These are phyloP conservation scores for Toxonevra muliebris DNA, from an alignment of 2,888 invertebrate genomes.

Conservation along the genomic window DNA sequence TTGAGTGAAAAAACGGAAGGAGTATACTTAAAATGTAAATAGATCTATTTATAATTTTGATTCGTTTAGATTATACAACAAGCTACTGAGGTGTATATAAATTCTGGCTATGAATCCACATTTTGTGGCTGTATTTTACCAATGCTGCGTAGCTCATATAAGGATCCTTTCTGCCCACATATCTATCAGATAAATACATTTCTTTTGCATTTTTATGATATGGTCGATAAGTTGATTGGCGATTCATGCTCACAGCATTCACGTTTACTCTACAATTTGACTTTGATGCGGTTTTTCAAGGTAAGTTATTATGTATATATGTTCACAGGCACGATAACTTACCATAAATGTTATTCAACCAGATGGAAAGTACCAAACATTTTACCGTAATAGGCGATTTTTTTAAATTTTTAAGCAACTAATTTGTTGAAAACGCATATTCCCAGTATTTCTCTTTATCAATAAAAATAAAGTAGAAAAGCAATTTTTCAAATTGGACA, in stretches of 20 bases:
- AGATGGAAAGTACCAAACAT: too few relatives aligned
- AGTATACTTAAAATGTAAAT: neutral
- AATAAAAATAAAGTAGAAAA: too few relatives aligned
- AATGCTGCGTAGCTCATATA: constrained; percentile 43
- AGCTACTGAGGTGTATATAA: constrained; percentile 49
- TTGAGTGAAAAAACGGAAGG: neutral
- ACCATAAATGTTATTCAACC: too few relatives aligned
- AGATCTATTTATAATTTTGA: neutral
- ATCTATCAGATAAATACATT: constrained; percentile 45
- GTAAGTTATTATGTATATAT: constrained; percentile 41
- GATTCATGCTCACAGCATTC: constrained; percentile 40
- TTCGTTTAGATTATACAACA: constrained; percentile 43
- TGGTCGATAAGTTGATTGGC: constrained; percentile 42
- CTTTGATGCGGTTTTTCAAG: constrained; percentile 51
- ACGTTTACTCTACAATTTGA: constrained; percentile 50
- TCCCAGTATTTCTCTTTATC: too few relatives aligned
- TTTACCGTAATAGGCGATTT: too few relatives aligned
- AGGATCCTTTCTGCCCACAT: constrained; percentile 41
- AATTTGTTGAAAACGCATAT: too few relatives aligned
- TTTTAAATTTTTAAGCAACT: too few relatives aligned
- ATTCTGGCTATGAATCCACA: constrained; percentile 46
- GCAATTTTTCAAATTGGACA: too few relatives aligned
- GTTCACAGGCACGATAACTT: too few relatives aligned
- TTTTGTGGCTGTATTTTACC: constrained; percentile 51
- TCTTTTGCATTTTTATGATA: constrained; percentile 49